Conservation (phyloP, 2,888 invertebrate genomes). For the Allacma fusca region DNA sequence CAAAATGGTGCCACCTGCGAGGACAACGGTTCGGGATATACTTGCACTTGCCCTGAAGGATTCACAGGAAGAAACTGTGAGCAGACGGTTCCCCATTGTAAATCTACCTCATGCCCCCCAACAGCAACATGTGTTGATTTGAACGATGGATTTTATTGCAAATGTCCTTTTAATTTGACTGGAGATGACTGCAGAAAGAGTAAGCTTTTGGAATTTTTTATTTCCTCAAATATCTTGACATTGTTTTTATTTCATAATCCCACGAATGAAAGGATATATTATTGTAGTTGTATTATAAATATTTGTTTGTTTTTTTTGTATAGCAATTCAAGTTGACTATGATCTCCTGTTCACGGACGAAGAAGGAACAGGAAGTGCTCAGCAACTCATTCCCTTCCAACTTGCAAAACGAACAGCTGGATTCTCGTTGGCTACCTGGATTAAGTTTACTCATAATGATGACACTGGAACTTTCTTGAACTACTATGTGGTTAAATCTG, state of each 20-base stretch:
- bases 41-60: slow-evolving; percentile 77
- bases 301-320: no score
- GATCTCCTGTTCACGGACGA: slow-evolving; percentile 92
- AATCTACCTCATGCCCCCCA: slow-evolving; percentile 92
- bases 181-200: slow-evolving; percentile 96
- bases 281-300: slow-evolving; percentile 27
- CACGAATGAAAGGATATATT: slow-evolving; percentile 20
- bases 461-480: slow-evolving; percentile 94
- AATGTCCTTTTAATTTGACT: slow-evolving; percentile 95
- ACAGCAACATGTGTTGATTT: slow-evolving; percentile 92
- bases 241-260: no score
- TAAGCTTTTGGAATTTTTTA: slow-evolving; percentile 67
- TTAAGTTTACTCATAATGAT: slow-evolving; percentile 89
- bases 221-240: no score
- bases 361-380: slow-evolving; percentile 86
- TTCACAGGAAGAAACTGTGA: slow-evolving; percentile 82
- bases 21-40: slow-evolving; percentile 84
- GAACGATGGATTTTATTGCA: slow-evolving; percentile 90
- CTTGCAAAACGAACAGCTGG: slow-evolving; percentile 64
- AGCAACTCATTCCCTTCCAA: slow-evolving; percentile 90
- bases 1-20: slow-evolving; percentile 92
- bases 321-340: slow-evolving; percentile 98
- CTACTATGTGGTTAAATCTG: slow-evolving; percentile 81
- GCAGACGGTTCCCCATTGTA: slow-evolving; percentile 89
- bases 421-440: slow-evolving; percentile 85